These are phyloP conservation scores for Drosophila willistoni DNA, from an alignment of 1,140 invertebrate species.

Conservation along the genomic window DNA sequence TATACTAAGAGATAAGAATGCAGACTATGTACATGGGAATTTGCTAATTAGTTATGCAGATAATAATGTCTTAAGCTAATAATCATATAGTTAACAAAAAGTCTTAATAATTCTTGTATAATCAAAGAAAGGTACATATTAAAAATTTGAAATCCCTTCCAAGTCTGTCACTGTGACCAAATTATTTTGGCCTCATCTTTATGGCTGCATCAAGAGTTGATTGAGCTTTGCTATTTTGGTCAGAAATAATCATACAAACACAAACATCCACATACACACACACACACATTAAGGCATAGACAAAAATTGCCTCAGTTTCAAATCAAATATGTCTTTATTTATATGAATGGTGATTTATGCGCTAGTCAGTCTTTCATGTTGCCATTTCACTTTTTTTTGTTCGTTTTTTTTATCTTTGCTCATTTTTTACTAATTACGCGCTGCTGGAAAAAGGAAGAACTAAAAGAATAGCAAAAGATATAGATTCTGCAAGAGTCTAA, in stretches of 20 bases:
- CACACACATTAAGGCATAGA: background rate
- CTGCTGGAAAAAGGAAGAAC: slow-evolving; percentile 26
- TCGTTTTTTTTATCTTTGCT: slow-evolving; percentile 27
- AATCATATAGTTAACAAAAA: too few relatives aligned
- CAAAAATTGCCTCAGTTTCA: slow-evolving; percentile 43
- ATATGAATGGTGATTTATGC: slow-evolving; percentile 74
- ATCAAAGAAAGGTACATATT: too few relatives aligned
- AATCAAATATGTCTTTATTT: slow-evolving; percentile 75
- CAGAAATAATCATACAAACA: slow-evolving; percentile 21
- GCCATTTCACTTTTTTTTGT: slow-evolving; percentile 29
- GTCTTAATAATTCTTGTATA: too few relatives aligned
- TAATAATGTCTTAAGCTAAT: too few relatives aligned
- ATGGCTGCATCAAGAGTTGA: slow-evolving; percentile 57
- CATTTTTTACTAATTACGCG: slow-evolving; percentile 33
- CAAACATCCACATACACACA: background rate
- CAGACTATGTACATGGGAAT: too few relatives aligned
- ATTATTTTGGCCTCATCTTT: slow-evolving; percentile 2
- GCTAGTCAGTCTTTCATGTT: slow-evolving; percentile 64
- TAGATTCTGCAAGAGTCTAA: background rate
- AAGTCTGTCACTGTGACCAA: background rate
- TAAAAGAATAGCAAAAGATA: slow-evolving; percentile 31
- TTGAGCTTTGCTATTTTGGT: slow-evolving; percentile 65
- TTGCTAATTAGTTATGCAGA: too few relatives aligned
- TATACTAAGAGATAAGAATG: too few relatives aligned
- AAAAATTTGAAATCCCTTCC: background rate